Evolutionary conservation across 64 coral and sea anemone genomes (phyloP), one percentile per base, ranked within the genome.

Genomic region (Montipora cactus): DNA sequence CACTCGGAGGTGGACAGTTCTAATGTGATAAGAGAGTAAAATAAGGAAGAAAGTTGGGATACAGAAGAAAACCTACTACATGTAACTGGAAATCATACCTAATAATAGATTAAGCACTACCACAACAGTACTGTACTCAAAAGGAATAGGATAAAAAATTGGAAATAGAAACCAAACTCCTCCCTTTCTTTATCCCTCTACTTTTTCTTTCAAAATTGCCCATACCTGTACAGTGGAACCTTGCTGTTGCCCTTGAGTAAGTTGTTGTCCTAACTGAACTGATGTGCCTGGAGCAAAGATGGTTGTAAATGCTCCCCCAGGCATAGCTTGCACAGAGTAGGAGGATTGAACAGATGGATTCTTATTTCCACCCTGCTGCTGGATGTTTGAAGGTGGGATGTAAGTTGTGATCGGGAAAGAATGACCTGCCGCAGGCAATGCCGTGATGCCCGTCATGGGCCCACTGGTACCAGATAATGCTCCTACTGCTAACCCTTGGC

Each of bases 401-500:
- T 99, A 99, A 47, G 98, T 99, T 11, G 98, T 99, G 67, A 99
- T 99, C n/a, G 98, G 98, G 23, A 99, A 99, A 47, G 98, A 96
- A 79, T 94, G 95, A 3, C 95, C 95, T 48, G 95, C 88, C 4
- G 98, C 93, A 0, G 95, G 87, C 95, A 96, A 94, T 7, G 95
- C 95, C 7, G 98, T 99, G 44, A 99, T 99, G 7, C 98, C 98
- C 18, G 98, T 99, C 98, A 99, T 99, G 8, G 95, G 64, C 8
- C 61, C 91, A 75, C 81, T 91, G 3, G 76, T 84, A 15, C 88
- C 79, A 53, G 82, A 86, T 22, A 86, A 22, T 20, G 82, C 45
- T 49, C 82, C 82, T 16, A 91, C 93, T 75, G 86, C 77, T 52
- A 98, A 78, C 28, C 94, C 93, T 48, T 98, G 96, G 50, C 52